phyloP scores from a whole-genome alignment of 2,888 invertebrate species.

The Caenorhabditis plicata region DNA sequence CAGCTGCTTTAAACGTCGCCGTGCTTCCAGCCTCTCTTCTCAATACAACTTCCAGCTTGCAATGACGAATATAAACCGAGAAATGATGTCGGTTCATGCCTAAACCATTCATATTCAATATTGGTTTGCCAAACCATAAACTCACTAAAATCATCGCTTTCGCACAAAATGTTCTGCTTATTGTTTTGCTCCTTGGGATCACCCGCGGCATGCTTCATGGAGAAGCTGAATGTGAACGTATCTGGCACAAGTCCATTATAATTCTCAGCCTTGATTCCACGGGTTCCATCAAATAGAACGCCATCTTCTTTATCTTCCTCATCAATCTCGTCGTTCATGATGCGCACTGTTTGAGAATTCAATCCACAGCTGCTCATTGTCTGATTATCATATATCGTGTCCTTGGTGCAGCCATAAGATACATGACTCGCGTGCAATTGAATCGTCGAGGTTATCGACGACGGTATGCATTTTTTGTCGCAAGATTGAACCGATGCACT shows the following conservation, averaged over 20 bases:
- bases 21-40: constrained; percentile 75
- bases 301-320: constrained; percentile 69
- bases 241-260: constrained; percentile 68
- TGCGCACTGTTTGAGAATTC: constrained; percentile 17
- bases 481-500: constrained; percentile 42
- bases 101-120: constrained; percentile 66
- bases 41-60: constrained; percentile 87
- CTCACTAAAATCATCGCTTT: constrained; percentile 94
- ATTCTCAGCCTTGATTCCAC: constrained; percentile 16
- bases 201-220: constrained; percentile 87
- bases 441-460: constrained; percentile 69
- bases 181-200: constrained; percentile 78
- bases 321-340: constrained; percentile 64
- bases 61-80: constrained; percentile 93
- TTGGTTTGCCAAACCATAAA: constrained; percentile 42
- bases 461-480: constrained; percentile 40
- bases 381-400: constrained; percentile 76
- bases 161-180: constrained; percentile 94
- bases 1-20: constrained; percentile 80
- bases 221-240: constrained; percentile 83
- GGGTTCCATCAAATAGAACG: constrained; percentile 86
- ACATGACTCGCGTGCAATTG: constrained; percentile 81
- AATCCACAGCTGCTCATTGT: constrained; percentile 39
- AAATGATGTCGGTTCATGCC: constrained; percentile 99
- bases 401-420: constrained; percentile 89